Evolutionary conservation across 2,113 vertebrate genomes (phyloP).

Genomic region (Platycercus adscitus): DNA sequence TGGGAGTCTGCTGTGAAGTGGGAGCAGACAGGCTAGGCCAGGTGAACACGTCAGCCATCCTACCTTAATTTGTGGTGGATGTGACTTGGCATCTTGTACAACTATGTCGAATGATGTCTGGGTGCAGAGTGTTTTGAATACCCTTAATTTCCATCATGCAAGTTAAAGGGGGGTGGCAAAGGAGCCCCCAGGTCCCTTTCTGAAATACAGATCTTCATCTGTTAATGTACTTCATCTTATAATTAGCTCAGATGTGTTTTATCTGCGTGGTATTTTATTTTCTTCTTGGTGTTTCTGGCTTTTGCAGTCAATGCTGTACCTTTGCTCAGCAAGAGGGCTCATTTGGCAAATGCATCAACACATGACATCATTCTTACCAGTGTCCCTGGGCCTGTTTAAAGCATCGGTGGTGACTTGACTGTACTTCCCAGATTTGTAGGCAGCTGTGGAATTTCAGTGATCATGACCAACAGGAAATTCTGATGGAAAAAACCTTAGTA

Average conservation of each 20-base stretch:
- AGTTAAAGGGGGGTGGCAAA: not conserved
- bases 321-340: not conserved
- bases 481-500: not conserved
- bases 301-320: not conserved
- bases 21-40: not conserved
- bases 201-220: not conserved
- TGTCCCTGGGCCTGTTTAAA: not conserved
- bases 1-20: not conserved
- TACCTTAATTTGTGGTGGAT: not conserved
- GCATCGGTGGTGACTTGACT: not conserved
- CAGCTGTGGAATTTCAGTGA: not conserved
- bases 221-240: not conserved
- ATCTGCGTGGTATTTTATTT: fast-evolving
- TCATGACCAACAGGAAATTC: not conserved
- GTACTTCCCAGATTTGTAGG: not conserved
- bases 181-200: not conserved
- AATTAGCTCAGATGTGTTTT: not conserved
- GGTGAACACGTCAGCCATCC: not conserved
- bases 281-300: not conserved
- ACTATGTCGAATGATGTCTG: fast-evolving
- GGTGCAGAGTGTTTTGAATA: not conserved
- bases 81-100: not conserved
- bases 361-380: not conserved
- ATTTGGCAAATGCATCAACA: not conserved
- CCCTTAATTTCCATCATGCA: not conserved